phyloP scores from a whole-genome alignment of 2,113 vertebrate genomes.

The Trichomycterus rosablanca region DNA sequence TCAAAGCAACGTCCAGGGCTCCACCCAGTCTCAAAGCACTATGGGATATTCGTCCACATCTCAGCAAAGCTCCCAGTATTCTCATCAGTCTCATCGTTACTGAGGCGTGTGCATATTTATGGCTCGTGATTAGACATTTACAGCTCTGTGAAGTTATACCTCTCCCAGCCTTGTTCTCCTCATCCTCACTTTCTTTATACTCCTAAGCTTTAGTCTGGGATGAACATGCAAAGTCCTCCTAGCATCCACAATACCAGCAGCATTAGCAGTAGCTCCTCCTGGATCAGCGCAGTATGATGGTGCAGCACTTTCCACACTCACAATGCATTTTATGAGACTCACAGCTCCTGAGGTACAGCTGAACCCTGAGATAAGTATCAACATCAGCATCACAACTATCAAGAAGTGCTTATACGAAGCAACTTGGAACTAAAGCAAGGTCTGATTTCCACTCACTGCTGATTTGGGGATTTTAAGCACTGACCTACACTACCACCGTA shows the following conservation, averaged over 20 bases:
- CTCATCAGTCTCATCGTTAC: slow-evolving; percentile 92
- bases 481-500: too few species aligned
- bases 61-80: slow-evolving; percentile 94
- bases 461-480: too few species aligned
- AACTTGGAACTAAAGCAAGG: too few species aligned
- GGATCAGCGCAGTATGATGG: neutral
- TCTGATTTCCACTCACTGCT: too few species aligned
- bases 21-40: slow-evolving; percentile 90
- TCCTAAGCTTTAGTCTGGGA: neutral
- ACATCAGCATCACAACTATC: too few species aligned
- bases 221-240: neutral
- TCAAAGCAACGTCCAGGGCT: slow-evolving; percentile 96
- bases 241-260: slow-evolving; percentile 14
- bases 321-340: too few species aligned
- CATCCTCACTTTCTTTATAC: neutral
- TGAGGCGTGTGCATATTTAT: slow-evolving; percentile 56
- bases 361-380: too few species aligned
- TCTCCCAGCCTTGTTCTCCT: neutral
- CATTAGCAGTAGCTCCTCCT: neutral
- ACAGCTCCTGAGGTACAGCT: too few species aligned
- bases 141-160: slow-evolving; percentile 1
- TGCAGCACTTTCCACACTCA: slow-evolving; percentile 3
- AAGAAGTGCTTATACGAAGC: too few species aligned
- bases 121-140: neutral
- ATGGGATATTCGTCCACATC: slow-evolving; percentile 90